Percentiles rank a stretch among this genome's conserved stretches.
Evolutionary conservation across 2,113 vertebrate genomes (phyloP).

Genomic region (Myrmecophaga tridactyla): DNA sequence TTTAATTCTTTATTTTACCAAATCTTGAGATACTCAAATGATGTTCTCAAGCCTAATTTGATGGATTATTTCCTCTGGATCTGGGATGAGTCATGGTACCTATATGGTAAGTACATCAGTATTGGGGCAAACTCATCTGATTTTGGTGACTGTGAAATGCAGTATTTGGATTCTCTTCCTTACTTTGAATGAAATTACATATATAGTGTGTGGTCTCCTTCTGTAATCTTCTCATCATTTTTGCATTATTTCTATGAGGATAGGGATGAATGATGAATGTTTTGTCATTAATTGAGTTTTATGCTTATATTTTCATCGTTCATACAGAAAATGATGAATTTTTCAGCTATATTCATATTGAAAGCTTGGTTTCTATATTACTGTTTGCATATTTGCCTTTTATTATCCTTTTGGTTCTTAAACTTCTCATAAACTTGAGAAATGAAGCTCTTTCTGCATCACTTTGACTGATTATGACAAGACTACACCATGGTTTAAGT

Average conservation of each 20-base stretch:
- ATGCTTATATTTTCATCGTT: too few relatives aligned
- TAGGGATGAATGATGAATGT: too few relatives aligned
- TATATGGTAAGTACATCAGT: background rate
- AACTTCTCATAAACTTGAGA: background rate
- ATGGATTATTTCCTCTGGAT: background rate
- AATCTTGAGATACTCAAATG: background rate
- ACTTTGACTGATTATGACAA: background rate
- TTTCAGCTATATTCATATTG: background rate
- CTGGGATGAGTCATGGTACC: background rate
- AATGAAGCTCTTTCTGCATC: background rate
- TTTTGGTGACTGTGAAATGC: background rate
- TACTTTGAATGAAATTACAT: background rate
- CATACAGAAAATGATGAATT: background rate
- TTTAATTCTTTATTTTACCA: too few relatives aligned
- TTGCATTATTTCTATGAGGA: background rate
- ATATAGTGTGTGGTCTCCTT: background rate
- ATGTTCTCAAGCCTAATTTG: background rate
- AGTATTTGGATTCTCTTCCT: background rate
- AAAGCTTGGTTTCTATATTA: too few relatives aligned
- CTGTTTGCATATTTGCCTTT: too few relatives aligned
- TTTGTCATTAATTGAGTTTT: too few relatives aligned
- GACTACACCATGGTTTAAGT: background rate
- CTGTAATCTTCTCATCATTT: background rate
- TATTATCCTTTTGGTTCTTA: background rate
- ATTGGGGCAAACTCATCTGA: background rate